A percentile compares a stretch with the other conserved stretches of the same genome.
phyloP scores from a whole-genome alignment of 1,140 invertebrate genomes.

The Nebria ingens region DNA sequence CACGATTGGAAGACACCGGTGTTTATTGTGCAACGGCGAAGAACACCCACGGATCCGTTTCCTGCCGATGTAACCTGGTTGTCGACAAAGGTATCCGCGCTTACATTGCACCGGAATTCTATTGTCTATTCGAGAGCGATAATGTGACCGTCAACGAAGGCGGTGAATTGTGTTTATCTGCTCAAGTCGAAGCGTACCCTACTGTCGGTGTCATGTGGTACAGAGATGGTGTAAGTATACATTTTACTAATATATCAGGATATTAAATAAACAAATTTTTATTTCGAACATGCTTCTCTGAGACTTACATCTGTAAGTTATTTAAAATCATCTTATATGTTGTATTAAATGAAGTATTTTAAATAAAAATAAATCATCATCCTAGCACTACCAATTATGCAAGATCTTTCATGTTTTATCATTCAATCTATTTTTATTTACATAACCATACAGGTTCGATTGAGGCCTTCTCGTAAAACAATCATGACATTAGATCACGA shows the following conservation, averaged over 20 bases:
- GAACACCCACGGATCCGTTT: slow-evolving; percentile 73
- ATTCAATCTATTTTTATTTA: slow-evolving; percentile 16
- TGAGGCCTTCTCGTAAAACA: slow-evolving; percentile 61
- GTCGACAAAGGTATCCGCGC: slow-evolving; percentile 77
- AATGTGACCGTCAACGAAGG: slow-evolving; percentile 46
- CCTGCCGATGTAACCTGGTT: slow-evolving; percentile 66
- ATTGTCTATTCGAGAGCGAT: slow-evolving; percentile 51
- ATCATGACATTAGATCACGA: slow-evolving; percentile 68
- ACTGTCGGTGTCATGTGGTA: slow-evolving; percentile 72
- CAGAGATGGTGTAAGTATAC: slow-evolving; percentile 42
- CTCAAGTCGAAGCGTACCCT: slow-evolving; percentile 69
- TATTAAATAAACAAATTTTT: background rate
- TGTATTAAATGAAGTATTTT: no score
- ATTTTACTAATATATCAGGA: background rate
- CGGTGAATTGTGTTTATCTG: slow-evolving; percentile 54
- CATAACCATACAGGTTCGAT: slow-evolving; percentile 35
- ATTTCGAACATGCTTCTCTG: no score
- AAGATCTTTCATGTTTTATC: no score
- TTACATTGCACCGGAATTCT: slow-evolving; percentile 68
- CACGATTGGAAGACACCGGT: slow-evolving; percentile 69
- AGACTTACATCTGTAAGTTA: no score
- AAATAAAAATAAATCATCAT: no score
- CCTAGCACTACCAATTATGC: no score
- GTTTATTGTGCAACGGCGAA: slow-evolving; percentile 68
- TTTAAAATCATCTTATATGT: no score